Evolutionary conservation across 2,113 vertebrate genomes (phyloP), one percentile per base, ranked within the genome.

Genomic region (Pao palembangensis): DNA sequence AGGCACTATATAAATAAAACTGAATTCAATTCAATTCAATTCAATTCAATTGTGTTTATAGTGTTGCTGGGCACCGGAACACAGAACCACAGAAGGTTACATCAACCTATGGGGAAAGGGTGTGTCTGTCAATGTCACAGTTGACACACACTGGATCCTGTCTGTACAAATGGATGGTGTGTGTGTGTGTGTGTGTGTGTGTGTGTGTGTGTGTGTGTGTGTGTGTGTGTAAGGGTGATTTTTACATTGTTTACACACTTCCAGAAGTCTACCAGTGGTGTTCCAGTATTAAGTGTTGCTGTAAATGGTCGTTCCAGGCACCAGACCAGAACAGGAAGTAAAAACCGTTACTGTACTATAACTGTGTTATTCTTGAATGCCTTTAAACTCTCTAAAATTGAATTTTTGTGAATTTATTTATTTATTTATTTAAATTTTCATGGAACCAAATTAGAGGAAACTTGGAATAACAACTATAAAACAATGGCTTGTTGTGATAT

Each of bases 91-190:
- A 49, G 34, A 52, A 20, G 16, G 55, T 63, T 75, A 64, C 64
- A 69, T 52, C 51, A 67, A 51, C 19, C 20, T 64, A 34, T 43
- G 43, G 64, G 58, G 50, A 15, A 46, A 23, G 67, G 71, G 80
- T 18, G 67, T 81, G 73, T 51, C 21, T 15, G 70, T 55, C 10
- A 31, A 64, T 73, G 66, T 64, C 51, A 16, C 2, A 13, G 51
- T 31, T 61, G 48, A 64, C 50, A 67, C 52, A 69, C 43, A 52
- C 55, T 43, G 51, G 34, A 52, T 10, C 11, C 51, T 54, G 55
- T 66, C 38, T 58, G 55, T 20, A 56, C 21, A 54, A 12, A 48
- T 8, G 14, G 16, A 16, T 21, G 34, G 49, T 31, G 46, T 28
- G 61, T 59, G 61, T 61, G 28, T 53, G 43, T n/a, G 23, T 8